Base-by-base conservation (phyloP, 2,888 invertebrate species). In the Andrena marginata region DNA sequence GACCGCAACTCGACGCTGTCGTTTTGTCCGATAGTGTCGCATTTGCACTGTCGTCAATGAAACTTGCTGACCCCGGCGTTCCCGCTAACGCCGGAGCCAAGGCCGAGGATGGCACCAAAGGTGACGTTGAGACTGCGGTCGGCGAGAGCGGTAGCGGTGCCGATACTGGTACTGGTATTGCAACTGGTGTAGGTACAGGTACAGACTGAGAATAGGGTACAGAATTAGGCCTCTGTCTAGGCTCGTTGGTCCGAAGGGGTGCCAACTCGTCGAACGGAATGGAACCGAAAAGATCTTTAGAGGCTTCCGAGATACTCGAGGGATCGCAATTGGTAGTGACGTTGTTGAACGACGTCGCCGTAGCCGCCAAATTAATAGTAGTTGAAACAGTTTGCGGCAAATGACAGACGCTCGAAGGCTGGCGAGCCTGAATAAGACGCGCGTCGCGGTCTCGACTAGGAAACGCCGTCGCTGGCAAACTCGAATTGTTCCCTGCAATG, bases 201-300 rank as follows among this genome's bases (percentile, higher is more conserved):
- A 31, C 49, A 2, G 71, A 33, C n/a, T 20, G 71, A 10, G 71
- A 31, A 62, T 31, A 48, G 0, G 31, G 35, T 20, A 35, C 2
- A 49, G 89, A 93, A 16, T 91, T 94, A 26, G 13, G 13, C 4
- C 91, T 86, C 63, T 87, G 93, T 42, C 87, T 42, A 42, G 42
- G 89, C 8, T 86, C 88, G 48, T 60, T 87, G 2, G 85, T 69
- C 23, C 90, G 87, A 10, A 93, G 69, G 0, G 91, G 88, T 0
- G 93, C 86, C 31, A 94, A 91, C 62, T 93, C 93, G 42, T 93
- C 92, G 71, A 94, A 94, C 0, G 94, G 94, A 20, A 93, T 89
- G 0, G 94, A 94, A 0, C 94, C 94, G 65, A 94, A 94, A 0
- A 94, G 89, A 82, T 94, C 94, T 60, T 93, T 92, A 29, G 84